A percentile compares a stretch with the other conserved stretches of the same genome.
Evolutionary conservation across 2,113 vertebrate species (phyloP).

Genomic region (Nettapus auritus): DNA sequence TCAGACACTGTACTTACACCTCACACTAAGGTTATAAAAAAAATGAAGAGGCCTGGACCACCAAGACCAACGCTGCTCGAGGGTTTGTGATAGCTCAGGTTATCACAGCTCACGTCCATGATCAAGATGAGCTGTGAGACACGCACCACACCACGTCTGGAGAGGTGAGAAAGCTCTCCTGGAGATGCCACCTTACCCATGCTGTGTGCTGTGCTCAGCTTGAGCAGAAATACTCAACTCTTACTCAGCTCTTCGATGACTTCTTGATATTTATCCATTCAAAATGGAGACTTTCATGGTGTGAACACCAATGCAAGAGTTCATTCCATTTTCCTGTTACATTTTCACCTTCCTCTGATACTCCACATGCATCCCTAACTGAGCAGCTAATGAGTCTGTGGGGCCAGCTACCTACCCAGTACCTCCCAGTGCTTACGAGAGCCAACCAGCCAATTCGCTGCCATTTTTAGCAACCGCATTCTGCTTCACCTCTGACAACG

Average conservation of each 20-base stretch:
- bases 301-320: rapidly evolving
- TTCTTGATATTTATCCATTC: neutral
- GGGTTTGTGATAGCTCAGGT: neutral
- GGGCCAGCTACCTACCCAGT: neutral
- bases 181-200: neutral
- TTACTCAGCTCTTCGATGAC: rapidly evolving
- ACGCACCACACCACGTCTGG: neutral
- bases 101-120: too few relatives aligned
- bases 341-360: neutral
- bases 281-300: neutral
- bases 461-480: neutral
- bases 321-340: neutral
- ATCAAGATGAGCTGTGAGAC: neutral
- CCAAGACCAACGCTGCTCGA: neutral
- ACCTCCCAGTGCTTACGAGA: neutral
- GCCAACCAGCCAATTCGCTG: neutral
- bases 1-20: neutral
- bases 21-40: too few relatives aligned
- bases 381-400: neutral
- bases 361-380: neutral
- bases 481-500: neutral
- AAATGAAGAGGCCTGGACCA: neutral
- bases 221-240: rapidly evolving
- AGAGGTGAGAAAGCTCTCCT: neutral
- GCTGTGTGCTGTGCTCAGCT: neutral